Percentiles rank a stretch among this genome's conserved stretches.
Evolutionary conservation across 2,113 vertebrate species (phyloP).

Genomic region (Oplegnathus fasciatus): DNA sequence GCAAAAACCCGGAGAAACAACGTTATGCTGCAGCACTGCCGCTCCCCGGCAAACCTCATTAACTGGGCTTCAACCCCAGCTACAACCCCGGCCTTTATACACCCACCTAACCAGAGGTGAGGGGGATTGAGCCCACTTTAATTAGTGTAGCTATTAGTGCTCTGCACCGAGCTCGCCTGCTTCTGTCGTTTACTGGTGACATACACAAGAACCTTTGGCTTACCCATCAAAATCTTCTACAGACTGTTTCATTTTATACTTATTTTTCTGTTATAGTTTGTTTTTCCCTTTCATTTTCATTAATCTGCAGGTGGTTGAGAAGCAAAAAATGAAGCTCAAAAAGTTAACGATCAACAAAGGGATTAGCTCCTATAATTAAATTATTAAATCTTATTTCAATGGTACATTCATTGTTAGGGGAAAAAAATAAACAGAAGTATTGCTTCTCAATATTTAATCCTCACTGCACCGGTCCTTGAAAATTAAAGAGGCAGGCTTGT

Average conservation of each 20-base stretch:
- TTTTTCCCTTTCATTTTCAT: not conserved
- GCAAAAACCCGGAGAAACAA: slow-evolving; percentile 29
- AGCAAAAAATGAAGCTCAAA: not conserved
- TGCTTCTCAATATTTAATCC: not conserved
- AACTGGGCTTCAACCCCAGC: slow-evolving; percentile 43
- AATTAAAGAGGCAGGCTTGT: not conserved
- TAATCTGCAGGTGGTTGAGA: not conserved
- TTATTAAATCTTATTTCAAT: slow-evolving; percentile 8
- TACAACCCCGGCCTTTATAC: slow-evolving; percentile 27
- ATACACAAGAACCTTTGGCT: not conserved
- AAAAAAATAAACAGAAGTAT: not conserved
- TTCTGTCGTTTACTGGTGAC: slow-evolving; percentile 9
- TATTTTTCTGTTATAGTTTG: not conserved
- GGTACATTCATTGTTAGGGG: not conserved
- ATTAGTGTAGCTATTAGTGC: slow-evolving; percentile 59
- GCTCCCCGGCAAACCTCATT: slow-evolving; percentile 70
- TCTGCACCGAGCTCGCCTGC: not conserved
- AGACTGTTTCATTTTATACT: not conserved
- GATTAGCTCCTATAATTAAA: slow-evolving; percentile 14
- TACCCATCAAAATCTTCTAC: not conserved
- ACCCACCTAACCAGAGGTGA: slow-evolving; percentile 36
- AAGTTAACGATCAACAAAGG: not conserved
- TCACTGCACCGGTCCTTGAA: not conserved
- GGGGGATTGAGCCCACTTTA: slow-evolving; percentile 42
- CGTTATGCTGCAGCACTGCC: not conserved